Evolutionary conservation across 2,113 vertebrate genomes (phyloP), one percentile per base, ranked within the genome.

Genomic region (Neopipo cinnamomea): DNA sequence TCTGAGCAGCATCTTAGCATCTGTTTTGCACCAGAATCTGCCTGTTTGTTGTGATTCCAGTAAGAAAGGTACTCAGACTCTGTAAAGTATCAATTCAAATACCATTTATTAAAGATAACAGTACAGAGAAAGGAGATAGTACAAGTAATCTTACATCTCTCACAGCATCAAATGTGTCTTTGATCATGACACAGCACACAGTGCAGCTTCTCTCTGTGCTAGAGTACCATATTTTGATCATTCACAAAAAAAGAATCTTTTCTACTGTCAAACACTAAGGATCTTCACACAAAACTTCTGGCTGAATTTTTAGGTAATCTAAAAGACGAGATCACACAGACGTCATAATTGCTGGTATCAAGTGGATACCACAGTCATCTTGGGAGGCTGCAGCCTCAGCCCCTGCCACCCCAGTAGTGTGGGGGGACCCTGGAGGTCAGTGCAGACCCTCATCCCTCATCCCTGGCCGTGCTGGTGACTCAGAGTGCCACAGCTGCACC

Each of bases 251-350:
- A 11, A 11, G 0, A 16, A 8, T 25, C 3, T 39, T 67, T 88
- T 67, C 24, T 25, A 8, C 7, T 78, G 22, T 7, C 18, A 70
- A 78, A 66, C 14, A 17, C 2, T 0, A 3, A 47, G 10, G 8
- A 47, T 56, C 90, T 81, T 77, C 23, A 73, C 14, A 42, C 4
- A 39, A 24, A 73, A 33, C 1, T 31, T 73, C 30, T 56, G 24
- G n/a, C 4, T 62, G 15, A 44, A 52, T 4, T 22, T 74, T 39
- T 30, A 67, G 17, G 35, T 53, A 12, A 49, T 35, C 9, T 27
- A 31, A 41, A 75, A 55, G 12, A 28, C 1, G 24, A 65, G 33
- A 25, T 27, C 0, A 0, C 23, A 61, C 5, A 55, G 5, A 6
- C 53, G 13, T 33, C n/a, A 27, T 31, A 42, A 42, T 50, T 31